Conservation (phyloP, 2,797 vertebrate genomes). For the Pantherophis alleghaniensis region DNA sequence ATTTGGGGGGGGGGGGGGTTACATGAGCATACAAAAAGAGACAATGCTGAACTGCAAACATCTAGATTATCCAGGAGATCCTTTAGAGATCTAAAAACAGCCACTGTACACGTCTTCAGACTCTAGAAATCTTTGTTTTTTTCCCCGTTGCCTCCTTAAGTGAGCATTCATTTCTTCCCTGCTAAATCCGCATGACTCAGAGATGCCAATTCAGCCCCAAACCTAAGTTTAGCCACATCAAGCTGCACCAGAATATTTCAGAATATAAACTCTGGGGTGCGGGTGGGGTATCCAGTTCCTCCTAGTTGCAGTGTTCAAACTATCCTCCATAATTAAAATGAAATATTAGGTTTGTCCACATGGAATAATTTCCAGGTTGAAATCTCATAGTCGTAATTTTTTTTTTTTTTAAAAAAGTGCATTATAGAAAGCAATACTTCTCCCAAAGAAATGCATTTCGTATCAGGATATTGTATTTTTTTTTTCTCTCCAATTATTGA, state of each 20-base stretch:
- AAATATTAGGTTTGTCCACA: background rate
- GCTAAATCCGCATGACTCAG: slow-evolving; percentile 12
- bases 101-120: fast-evolving
- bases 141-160: background rate
- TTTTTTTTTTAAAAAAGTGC: too few relatives aligned
- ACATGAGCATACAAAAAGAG: background rate
- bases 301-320: background rate
- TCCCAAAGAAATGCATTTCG: background rate
- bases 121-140: background rate
- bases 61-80: background rate
- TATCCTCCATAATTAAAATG: background rate
- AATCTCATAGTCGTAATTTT: background rate
- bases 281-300: background rate
- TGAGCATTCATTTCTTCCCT: slow-evolving; percentile 1
- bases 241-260: slow-evolving; percentile 18
- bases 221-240: background rate
- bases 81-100: background rate
- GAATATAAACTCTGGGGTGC: background rate
- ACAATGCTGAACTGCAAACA: background rate
- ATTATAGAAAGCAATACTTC: background rate
- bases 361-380: background rate
- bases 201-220: slow-evolving; percentile 11
- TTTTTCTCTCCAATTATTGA: background rate
- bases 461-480: background rate
- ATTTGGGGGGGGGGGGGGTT: background rate